Base-by-base conservation (phyloP, 1,140 invertebrate genomes). In the Vollenhovia emeryi region DNA sequence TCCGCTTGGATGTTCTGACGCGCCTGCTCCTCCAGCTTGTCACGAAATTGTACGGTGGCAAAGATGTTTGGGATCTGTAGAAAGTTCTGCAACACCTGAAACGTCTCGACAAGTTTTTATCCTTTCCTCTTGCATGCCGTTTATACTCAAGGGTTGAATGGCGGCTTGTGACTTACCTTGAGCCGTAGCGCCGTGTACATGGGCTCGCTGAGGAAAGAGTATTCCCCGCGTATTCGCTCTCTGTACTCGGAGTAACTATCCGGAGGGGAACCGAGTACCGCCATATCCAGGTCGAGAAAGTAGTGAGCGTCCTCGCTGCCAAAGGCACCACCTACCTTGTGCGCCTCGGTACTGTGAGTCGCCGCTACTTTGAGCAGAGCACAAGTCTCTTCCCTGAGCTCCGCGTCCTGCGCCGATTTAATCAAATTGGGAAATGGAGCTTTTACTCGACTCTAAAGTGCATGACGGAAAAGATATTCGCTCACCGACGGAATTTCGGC, bases 51-150 rank as follows among this genome's bases (percentile, higher is more conserved):
- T 87, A 96, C 95, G 3, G 96, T 97, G 40, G 96, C 96, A 94
- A 96, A 97, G 89, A 97, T 96, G 89, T 97, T 96, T 59, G 96
- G 96, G 79, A 97, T 96, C 91, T 96, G 96, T 79, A 97, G 90
- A 87, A 97, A 96, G 84, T 95, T 96, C 91, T 96, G 95, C 52
- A 97, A 91, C 66, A 97, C 95, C 96, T 96, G 89, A 30, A 18
- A n/a, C 24, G 18, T 36, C n/a, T n/a, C n/a, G n/a, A n/a, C n/a
- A n/a, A n/a, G n/a, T n/a, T n/a, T n/a, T n/a, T n/a, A n/a, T n/a
- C n/a, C n/a, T n/a, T n/a, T n/a, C n/a, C n/a, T n/a, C n/a, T n/a
- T n/a, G n/a, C n/a, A n/a, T n/a, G n/a, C n/a, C n/a, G 3, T 36
- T 36, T 36, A 36, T 6, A 36, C 33, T 36, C 6, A 5, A 36